Evolutionary conservation across 2,797 vertebrate species (phyloP), one percentile per base, ranked within the genome.

Genomic region (Typhlichthys eigenmanni): DNA sequence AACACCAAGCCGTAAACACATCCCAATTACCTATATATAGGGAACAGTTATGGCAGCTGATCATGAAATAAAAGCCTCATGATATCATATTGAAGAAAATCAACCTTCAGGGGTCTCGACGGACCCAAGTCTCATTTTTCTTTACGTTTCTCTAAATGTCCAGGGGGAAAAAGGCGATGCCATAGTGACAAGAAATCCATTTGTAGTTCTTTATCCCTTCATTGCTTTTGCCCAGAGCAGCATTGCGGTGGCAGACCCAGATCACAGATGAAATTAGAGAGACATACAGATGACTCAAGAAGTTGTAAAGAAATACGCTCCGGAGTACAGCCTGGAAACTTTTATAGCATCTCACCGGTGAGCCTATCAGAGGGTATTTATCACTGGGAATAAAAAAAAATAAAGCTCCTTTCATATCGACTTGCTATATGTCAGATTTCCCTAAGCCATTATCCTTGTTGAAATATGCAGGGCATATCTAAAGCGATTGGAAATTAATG

Each of bases 261-360:
- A 88, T 87, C 86, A 85, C 74, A 88, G 68, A 76, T 76, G 53
- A 88, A 88, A 89, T 88, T 83, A 86, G 64, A 84, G 74, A 79
- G 70, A 78, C 69, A 71, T 65, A 74, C 68, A 79, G 68, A 78
- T 75, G 78, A 83, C 57, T 81, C 13, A 8, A 83, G 70, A 58
- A 83, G 70, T 61, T 50, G 55, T 7, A 51, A 10, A 51, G 60
- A 54, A 66, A 69, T 71, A 72, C 50, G 55, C 70, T 56, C 74
- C 73, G 62, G 64, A 80, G 65, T 19, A 57, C 82, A 76, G 71
- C 76, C 59, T 62, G 64, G 52, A 76, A 82, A 79, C 61, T 71
- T 79, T 67, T 55, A 61, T 69, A 61, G 68, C 16, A 38, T 66
- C 61, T 47, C 58, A 73, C 70, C 47, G 59, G 68, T 34, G 63